Percentiles rank a stretch among this genome's conserved stretches.
These are phyloP conservation scores for Plodia interpunctella DNA, from an alignment of 1,140 invertebrate genomes.

Conservation along the genomic window DNA sequence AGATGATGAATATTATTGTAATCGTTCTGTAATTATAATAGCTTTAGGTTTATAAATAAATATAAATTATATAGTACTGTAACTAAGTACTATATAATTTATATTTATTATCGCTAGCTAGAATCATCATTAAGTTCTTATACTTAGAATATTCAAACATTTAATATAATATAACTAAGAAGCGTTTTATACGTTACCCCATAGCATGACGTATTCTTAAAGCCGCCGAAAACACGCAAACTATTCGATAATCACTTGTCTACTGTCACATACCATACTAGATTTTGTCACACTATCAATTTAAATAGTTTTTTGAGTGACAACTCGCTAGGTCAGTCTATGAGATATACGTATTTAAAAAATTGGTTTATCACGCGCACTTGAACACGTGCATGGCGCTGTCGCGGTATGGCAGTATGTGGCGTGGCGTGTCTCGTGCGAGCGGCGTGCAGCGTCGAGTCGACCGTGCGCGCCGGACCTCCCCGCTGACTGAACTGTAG, in stretches of 20 bases:
- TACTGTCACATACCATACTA: constrained; percentile 62
- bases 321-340: background rate
- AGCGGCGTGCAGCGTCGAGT: constrained; percentile 16
- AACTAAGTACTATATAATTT: too few species aligned
- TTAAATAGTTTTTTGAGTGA: constrained; percentile 28
- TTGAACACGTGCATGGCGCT: constrained; percentile 11
- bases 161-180: too few species aligned
- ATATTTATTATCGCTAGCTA: too few species aligned
- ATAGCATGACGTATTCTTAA: constrained; percentile 58
- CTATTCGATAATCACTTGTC: constrained; percentile 58
- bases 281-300: constrained; percentile 48
- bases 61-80: too few species aligned
- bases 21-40: too few species aligned
- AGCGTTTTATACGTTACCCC: constrained; percentile 39
- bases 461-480: constrained; percentile 39
- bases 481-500: constrained; percentile 52
- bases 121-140: too few species aligned
- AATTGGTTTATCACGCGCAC: constrained; percentile 16
- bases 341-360: background rate
- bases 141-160: too few species aligned
- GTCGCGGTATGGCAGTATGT: constrained; percentile 10
- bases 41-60: too few species aligned
- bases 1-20: too few species aligned
- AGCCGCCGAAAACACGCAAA: constrained; percentile 38
- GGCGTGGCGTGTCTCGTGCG: constrained; percentile 18